Conservation (phyloP, 2,113 vertebrate species). For the Scomber japonicus region DNA sequence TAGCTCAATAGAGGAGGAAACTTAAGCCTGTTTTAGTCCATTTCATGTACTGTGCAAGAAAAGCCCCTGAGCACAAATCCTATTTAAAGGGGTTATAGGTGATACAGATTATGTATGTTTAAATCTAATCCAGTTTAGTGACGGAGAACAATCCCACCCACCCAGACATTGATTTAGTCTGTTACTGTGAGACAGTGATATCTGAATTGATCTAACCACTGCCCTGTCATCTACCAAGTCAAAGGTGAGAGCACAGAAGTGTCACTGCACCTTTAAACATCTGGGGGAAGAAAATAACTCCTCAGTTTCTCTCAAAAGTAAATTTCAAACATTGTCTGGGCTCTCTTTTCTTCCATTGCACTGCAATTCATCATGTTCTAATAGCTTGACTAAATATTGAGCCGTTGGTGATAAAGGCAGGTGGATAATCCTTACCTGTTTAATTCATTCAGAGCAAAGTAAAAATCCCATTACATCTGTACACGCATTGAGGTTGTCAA, state of each 20-base stretch:
- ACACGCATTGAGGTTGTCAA: not conserved
- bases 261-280: not conserved
- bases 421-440: constrained; percentile 11
- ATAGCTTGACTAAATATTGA: not conserved
- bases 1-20: not conserved
- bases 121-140: constrained; percentile 73
- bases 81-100: constrained; percentile 53
- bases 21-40: constrained; percentile 16
- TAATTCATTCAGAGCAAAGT: not conserved
- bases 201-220: not conserved
- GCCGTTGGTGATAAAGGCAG: not conserved
- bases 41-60: constrained; percentile 4
- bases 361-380: not conserved
- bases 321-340: not conserved
- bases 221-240: not conserved
- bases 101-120: constrained; percentile 51
- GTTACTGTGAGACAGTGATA: constrained; percentile 1
- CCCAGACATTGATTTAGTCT: constrained; percentile 16
- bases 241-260: not conserved
- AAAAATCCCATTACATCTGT: constrained; percentile 25
- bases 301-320: too few relatives aligned
- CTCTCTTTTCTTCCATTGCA: not conserved
- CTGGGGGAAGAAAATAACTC: not conserved
- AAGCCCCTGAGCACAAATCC: constrained; percentile 53
- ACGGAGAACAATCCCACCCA: constrained; percentile 43